Evolutionary conservation across 2,888 invertebrate genomes (phyloP).

Genomic region (Fabriciana adippe): DNA sequence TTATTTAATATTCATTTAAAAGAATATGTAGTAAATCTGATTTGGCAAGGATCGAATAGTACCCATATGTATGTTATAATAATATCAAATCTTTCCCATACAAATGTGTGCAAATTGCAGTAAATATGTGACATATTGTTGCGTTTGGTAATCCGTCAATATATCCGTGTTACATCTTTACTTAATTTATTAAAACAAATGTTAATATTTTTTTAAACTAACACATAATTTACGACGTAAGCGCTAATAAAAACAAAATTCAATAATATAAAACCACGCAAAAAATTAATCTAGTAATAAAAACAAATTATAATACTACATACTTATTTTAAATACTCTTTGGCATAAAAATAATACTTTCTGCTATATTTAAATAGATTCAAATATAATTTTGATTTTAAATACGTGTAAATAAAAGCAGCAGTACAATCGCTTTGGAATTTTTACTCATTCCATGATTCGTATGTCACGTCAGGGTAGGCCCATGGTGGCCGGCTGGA

Average conservation of each 20-base stretch:
- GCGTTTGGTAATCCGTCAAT: no score
- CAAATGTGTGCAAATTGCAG: background rate
- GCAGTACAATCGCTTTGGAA: background rate
- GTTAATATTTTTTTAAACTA: no score
- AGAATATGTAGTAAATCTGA: slow-evolving; percentile 10
- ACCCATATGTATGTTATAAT: background rate
- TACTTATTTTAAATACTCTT: background rate
- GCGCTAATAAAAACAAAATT: no score
- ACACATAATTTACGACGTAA: no score
- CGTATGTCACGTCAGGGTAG: slow-evolving; percentile 60
- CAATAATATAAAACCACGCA: no score
- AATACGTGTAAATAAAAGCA: background rate
- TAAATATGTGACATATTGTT: no score
- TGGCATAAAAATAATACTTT: slow-evolving; percentile 17
- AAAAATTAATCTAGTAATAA: background rate
- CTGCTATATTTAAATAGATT: background rate
- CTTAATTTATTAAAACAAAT: no score
- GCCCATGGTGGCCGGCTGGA: slow-evolving; percentile 77
- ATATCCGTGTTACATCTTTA: no score
- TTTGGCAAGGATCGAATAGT: slow-evolving; percentile 12
- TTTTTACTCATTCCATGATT: slow-evolving; percentile 53
- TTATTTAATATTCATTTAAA: slow-evolving; percentile 1
- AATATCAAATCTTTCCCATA: background rate
- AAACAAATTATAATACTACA: background rate
- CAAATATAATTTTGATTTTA: background rate